These are phyloP conservation scores for Drosophila punjabiensis DNA, from an alignment of 1,140 invertebrate genomes.

Conservation along the genomic window DNA sequence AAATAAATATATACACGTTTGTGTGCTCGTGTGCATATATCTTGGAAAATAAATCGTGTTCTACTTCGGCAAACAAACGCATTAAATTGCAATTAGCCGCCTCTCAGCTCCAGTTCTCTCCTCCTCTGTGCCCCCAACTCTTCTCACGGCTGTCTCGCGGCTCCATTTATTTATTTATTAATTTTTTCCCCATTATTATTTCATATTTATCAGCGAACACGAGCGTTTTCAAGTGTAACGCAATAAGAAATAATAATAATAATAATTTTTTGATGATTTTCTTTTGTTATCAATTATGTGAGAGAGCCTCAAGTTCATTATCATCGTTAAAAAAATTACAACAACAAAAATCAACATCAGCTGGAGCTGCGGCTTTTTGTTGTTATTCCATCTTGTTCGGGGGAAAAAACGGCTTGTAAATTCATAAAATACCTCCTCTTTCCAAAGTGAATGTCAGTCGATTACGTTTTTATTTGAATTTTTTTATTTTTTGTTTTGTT, in stretches of 20 bases:
- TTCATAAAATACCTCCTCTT: conserved; percentile 50
- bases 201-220: conserved; percentile 61
- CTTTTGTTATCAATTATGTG: conserved; percentile 74
- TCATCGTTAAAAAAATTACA: conserved; percentile 66
- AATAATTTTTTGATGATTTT: conserved; percentile 53
- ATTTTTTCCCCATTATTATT: conserved; percentile 67
- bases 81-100: conserved; percentile 78
- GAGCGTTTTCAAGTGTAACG: conserved; percentile 51
- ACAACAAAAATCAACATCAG: conserved; percentile 38
- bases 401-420: conserved; percentile 39
- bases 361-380: conserved; percentile 17
- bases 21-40: conserved; percentile 22
- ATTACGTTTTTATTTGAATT: conserved; percentile 41
- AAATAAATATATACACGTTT: neutral
- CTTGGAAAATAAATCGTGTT: conserved; percentile 59
- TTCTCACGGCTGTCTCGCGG: conserved; percentile 16
- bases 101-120: conserved; percentile 31
- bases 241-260: conserved; percentile 41
- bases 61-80: conserved; percentile 70
- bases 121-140: conserved; percentile 1
- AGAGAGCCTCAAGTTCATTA: conserved; percentile 76
- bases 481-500: conserved; percentile 18
- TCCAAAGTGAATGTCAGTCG: conserved; percentile 67
- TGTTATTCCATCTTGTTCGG: conserved; percentile 53
- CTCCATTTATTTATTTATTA: conserved; percentile 73